Evolutionary conservation across 2,797 vertebrate species (phyloP).

Genomic region (Nothura maculosa): DNA sequence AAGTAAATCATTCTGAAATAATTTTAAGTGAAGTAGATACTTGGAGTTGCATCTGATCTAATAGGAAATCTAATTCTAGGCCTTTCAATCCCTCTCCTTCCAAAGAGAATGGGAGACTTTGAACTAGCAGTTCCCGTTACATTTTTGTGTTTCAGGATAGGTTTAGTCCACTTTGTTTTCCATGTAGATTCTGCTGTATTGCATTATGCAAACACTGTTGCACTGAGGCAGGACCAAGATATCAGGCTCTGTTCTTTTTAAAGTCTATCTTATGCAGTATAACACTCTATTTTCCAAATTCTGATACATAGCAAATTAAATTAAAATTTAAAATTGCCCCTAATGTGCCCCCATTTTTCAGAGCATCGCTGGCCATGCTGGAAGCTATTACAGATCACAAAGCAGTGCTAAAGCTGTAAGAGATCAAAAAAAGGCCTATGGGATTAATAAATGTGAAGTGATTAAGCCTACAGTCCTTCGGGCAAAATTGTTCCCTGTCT

Average conservation of each 20-base stretch:
- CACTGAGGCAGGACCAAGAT: background rate
- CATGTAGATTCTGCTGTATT: background rate
- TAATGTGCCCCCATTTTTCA: background rate
- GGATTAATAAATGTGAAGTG: background rate
- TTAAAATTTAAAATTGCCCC: background rate
- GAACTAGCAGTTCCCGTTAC: background rate
- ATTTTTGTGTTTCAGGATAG: background rate
- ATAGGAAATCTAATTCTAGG: background rate
- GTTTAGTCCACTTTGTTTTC: background rate
- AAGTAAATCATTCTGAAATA: background rate
- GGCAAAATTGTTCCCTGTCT: background rate
- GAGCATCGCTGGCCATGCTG: background rate
- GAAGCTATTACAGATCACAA: background rate
- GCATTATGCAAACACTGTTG: background rate
- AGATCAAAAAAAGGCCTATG: background rate
- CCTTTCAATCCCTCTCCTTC: background rate
- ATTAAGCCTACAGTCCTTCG: background rate
- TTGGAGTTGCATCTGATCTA: background rate
- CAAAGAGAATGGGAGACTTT: background rate
- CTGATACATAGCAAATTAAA: background rate
- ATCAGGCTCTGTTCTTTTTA: background rate
- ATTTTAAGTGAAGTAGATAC: background rate
- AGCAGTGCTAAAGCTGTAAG: background rate
- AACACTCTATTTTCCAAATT: background rate
- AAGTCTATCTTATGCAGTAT: background rate